Evolutionary conservation across 2,113 vertebrate genomes (phyloP), one percentile per base, ranked within the genome.

Genomic region (Sceloporus undulatus): DNA sequence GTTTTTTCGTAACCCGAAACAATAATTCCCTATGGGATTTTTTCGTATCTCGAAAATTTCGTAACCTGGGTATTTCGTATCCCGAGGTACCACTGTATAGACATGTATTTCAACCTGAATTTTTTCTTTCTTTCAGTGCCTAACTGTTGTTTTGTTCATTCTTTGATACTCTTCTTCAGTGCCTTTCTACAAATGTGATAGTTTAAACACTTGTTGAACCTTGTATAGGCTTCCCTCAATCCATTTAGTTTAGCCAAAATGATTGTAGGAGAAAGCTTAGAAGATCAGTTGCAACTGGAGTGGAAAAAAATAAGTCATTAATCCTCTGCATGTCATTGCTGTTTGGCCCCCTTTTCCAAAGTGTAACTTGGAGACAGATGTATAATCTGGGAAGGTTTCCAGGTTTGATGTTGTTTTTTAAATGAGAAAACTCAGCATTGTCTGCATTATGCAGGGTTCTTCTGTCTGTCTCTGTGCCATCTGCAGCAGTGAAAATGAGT

Each of bases 311-410:
- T 80, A 91, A 84, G 79, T 84, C 52, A 7, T 38, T 88, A 88
- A 91, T 91, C 29, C 82, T 91, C 52, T 65, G 86, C 0, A 0
- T 71, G 27, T 70, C 70, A 92, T 86, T 59, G 79, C 83, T 84
- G 62, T 73, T 93, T 81, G 90, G 18, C 89, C 89, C 89, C 80
- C 68, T 86, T 29, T 29, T 91, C 71, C 90, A 5, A 91, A 89
- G 68, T 83, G 2, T 79, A 90, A 93, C 71, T 92, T 91, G 82
- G 71, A 89, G 65, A 88, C 25, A 91, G 68, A 90, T 93, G 91
- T 81, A 85, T 90, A 88, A 90, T 90, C 75, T 90, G 79, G 59
- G 89, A 92, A 78, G 1, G 8, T 92, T 94, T 94, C 82, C 71
- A 94, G 82, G 85, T 91, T 93, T 14, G 2, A 92, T 92, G 11